phyloP scores from a whole-genome alignment of 1,140 invertebrate genomes.

The Ganaspis sp. region DNA sequence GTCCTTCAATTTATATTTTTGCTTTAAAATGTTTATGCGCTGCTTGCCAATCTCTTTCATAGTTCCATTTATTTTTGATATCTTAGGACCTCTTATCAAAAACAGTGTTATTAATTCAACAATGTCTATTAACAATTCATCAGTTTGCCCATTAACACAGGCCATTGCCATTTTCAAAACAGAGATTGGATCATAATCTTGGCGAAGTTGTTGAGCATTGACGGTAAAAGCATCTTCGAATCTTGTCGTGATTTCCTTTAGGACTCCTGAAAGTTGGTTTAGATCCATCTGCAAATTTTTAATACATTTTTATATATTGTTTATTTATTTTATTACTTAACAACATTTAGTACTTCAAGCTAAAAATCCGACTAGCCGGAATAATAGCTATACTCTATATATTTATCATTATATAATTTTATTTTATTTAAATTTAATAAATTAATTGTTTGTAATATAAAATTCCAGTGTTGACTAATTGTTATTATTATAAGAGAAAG shows the following conservation, averaged over 20 bases:
- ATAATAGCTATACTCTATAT: too few species aligned
- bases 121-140: background rate
- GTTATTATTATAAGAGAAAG: too few species aligned
- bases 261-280: background rate
- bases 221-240: background rate
- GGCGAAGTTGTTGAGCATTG: background rate
- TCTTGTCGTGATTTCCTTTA: background rate
- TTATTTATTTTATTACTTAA: too few species aligned
- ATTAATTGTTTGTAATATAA: too few species aligned
- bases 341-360: too few species aligned
- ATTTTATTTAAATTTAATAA: too few species aligned
- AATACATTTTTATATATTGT: too few species aligned
- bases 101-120: background rate
- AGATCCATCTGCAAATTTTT: background rate
- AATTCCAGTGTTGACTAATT: too few species aligned
- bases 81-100: background rate
- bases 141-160: background rate
- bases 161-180: background rate
- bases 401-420: too few species aligned
- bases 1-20: slow-evolving; percentile 7
- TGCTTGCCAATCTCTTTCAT: background rate
- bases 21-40: background rate
- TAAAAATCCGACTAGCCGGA: too few species aligned
- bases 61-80: background rate
- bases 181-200: background rate